A percentile compares a stretch with the other conserved stretches of the same genome.
phyloP scores from a whole-genome alignment of 1,140 invertebrate genomes.

The Archegozetes longisetosus region DNA sequence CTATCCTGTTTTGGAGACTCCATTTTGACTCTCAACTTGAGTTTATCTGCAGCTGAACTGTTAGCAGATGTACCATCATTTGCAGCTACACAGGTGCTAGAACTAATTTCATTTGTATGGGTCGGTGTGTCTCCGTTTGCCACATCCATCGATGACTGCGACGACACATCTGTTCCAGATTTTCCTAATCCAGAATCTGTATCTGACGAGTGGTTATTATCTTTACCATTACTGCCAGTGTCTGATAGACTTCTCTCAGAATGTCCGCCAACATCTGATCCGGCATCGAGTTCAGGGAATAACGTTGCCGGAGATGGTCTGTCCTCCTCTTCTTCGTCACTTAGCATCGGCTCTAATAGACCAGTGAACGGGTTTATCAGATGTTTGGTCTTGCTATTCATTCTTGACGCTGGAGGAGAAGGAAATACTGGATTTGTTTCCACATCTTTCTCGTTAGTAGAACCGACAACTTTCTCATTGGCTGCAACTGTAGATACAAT shows the following conservation, averaged over 20 bases:
- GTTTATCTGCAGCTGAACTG: too few species aligned
- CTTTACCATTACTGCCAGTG: conserved; percentile 13
- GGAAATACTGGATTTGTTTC: conserved; percentile 1
- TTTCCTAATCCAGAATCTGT: conserved; percentile 21
- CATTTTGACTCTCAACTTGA: too few species aligned
- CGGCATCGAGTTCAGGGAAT: background rate
- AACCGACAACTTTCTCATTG: background rate
- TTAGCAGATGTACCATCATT: too few species aligned
- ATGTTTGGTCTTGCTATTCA: conserved; percentile 39
- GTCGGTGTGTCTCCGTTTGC: conserved; percentile 9
- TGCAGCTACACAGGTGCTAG: too few species aligned
- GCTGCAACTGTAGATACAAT: background rate
- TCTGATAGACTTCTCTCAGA: conserved; percentile 19
- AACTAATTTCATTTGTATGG: background rate
- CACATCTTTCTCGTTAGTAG: background rate
- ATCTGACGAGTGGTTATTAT: conserved; percentile 17
- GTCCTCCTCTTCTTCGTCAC: conserved; percentile 25
- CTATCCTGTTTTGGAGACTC: too few species aligned
- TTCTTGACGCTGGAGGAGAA: conserved; percentile 13
- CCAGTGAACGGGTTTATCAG: conserved; percentile 75
- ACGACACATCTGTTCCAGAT: conserved; percentile 18
- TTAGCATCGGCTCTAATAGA: conserved; percentile 59
- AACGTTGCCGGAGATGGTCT: background rate
- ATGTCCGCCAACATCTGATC: conserved; percentile 4
- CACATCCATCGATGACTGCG: conserved; percentile 18